Evolutionary conservation across 1,140 invertebrate species (phyloP).

Genomic region (Neodiprion fabricii): DNA sequence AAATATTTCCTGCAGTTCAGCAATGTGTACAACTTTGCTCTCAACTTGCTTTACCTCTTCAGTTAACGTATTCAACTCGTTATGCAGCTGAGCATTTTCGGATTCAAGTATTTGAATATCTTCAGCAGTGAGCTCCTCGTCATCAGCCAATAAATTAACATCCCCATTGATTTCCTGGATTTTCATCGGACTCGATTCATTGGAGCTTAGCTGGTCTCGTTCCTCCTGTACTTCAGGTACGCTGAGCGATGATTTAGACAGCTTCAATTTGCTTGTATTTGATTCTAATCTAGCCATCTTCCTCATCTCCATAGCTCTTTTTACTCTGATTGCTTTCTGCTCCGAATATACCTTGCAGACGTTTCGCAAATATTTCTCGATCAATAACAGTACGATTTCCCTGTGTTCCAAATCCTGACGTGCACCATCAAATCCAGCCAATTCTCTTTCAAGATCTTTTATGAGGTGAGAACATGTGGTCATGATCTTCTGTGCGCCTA

Average conservation of each 20-base stretch:
- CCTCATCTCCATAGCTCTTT: slow-evolving; percentile 81
- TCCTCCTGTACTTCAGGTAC: slow-evolving; percentile 40
- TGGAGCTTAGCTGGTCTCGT: slow-evolving; percentile 24
- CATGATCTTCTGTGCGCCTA: slow-evolving; percentile 83
- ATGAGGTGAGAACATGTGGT: slow-evolving; percentile 80
- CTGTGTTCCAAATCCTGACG: slow-evolving; percentile 78
- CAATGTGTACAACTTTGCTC: slow-evolving; percentile 94
- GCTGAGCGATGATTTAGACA: slow-evolving; percentile 27
- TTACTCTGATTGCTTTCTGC: slow-evolving; percentile 85
- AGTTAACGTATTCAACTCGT: slow-evolving; percentile 80
- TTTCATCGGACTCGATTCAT: slow-evolving; percentile 46
- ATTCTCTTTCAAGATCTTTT: slow-evolving; percentile 74
- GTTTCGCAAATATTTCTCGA: slow-evolving; percentile 82
- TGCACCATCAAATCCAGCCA: slow-evolving; percentile 55
- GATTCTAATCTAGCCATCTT: slow-evolving; percentile 76
- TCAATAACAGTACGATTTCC: slow-evolving; percentile 73
- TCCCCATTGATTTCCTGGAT: slow-evolving; percentile 55
- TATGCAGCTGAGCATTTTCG: slow-evolving; percentile 82
- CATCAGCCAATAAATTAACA: slow-evolving; percentile 49
- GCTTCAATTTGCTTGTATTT: slow-evolving; percentile 46
- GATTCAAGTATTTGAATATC: slow-evolving; percentile 90
- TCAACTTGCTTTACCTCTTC: slow-evolving; percentile 87
- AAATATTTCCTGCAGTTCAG: slow-evolving; percentile 95
- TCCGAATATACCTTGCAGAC: slow-evolving; percentile 89
- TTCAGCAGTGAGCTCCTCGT: slow-evolving; percentile 78